phyloP scores from a whole-genome alignment of 2,113 vertebrate species.

The Capreolus pygargus region DNA sequence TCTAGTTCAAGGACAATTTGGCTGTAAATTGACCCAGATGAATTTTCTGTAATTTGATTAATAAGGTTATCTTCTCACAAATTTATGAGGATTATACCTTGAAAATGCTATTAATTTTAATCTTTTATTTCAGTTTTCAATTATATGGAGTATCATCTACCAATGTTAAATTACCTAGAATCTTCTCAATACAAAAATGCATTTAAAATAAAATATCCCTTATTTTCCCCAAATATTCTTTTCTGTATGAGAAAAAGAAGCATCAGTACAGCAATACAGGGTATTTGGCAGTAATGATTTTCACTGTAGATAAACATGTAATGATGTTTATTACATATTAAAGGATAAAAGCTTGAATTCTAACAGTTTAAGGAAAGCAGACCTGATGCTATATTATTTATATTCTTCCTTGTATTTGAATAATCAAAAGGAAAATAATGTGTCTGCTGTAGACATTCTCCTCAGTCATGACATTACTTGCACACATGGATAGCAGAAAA shows the following conservation, averaged over 20 bases:
- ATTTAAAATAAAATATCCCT: not conserved
- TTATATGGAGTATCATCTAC: not conserved
- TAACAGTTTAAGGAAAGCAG: not conserved
- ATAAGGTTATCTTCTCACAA: slow-evolving; percentile 26
- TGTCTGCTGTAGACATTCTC: slow-evolving; percentile 48
- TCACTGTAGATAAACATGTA: not conserved
- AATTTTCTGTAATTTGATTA: slow-evolving; percentile 16
- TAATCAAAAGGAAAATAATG: slow-evolving; percentile 64
- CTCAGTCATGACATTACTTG: slow-evolving; percentile 45
- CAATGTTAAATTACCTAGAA: not conserved
- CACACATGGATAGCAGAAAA: slow-evolving; percentile 45
- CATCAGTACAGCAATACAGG: not conserved
- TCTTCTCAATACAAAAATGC: not conserved
- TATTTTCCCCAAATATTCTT: not conserved
- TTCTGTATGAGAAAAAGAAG: not conserved
- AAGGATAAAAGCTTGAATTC: not conserved
- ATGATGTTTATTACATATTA: not conserved
- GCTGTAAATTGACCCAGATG: slow-evolving; percentile 36
- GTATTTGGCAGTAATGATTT: not conserved
- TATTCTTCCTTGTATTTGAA: slow-evolving; percentile 55
- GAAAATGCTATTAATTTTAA: slow-evolving; percentile 3
- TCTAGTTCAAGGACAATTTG: slow-evolving; percentile 45
- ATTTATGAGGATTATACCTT: slow-evolving; percentile 8
- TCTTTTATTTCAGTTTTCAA: not conserved
- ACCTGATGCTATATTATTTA: slow-evolving; percentile 22